Evolutionary conservation across 2,888 invertebrate species (phyloP), one percentile per base, ranked within the genome.

Genomic region (Melipona beecheii): DNA sequence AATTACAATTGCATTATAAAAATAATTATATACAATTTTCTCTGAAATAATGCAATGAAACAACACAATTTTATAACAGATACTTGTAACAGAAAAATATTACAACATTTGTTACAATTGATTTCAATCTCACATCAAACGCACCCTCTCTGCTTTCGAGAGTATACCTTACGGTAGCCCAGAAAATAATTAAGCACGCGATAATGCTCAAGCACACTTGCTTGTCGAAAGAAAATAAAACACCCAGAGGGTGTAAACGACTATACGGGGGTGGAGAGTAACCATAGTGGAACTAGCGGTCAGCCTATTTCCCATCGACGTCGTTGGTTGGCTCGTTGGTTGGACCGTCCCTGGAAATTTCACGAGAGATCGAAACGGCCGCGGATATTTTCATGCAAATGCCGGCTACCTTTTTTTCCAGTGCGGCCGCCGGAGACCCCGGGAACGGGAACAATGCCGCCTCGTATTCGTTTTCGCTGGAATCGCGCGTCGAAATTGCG

Each of bases 331-430:
- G n/a, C n/a, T n/a, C n/a, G 56, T 56, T 56, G 21, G 13, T 56
- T n/a, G 31, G 43, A 73, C 24, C 58, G 71, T 56, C 56, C n/a
- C 24, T n/a, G 64, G 50, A 50, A 78, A 78, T 76, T 76, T 68
- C 71, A 62, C 58, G 60, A 27, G 50, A 50, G 27, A 24, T 54
- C 54, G 56, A 21, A 62, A 68, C 54, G 75, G 75, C 52, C 80
- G 62, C 81, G 68, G 86, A 90, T 90, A 90, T 90, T 90, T 90
- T 90, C 87, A 90, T 90, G 90, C 90, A 90, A 90, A 90, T 90
- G 84, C 9, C 75, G 76, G 52, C 81, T 81, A 66, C 81, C 82
- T 81, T 86, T 87, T 87, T 82, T 71, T 62, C 27, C 66, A 43
- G 71, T 62, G 69, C 60, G 9, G 66, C 69, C 43, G 36, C 31